A percentile compares a stretch with the other conserved stretches of the same genome.
Evolutionary conservation across 2,888 invertebrate genomes (phyloP).

Genomic region (Homarus gammarus): DNA sequence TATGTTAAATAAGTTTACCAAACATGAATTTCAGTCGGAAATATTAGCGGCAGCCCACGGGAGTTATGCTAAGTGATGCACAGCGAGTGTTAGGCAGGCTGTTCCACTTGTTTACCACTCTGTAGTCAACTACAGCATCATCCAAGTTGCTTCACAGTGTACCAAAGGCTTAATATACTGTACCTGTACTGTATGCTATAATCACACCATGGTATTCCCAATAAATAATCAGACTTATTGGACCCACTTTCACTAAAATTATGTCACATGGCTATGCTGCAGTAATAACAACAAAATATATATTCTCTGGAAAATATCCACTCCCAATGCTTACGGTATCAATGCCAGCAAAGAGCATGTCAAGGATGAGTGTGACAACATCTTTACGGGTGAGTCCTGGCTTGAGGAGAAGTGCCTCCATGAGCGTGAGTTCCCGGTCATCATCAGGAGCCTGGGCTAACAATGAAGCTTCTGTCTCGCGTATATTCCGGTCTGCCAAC

Average conservation of each 20-base stretch:
- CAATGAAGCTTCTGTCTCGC: conserved; percentile 78
- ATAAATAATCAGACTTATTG: too few relatives aligned
- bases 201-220: too few relatives aligned
- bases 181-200: too few relatives aligned
- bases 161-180: too few relatives aligned
- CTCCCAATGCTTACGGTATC: conserved; percentile 85
- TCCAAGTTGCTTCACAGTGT: too few relatives aligned
- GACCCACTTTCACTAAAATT: not conserved
- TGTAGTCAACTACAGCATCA: too few relatives aligned
- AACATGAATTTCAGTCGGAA: too few relatives aligned
- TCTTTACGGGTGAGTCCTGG: conserved; percentile 89
- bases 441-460: conserved; percentile 78
- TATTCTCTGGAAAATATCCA: not conserved
- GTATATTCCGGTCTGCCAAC: conserved; percentile 79
- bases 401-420: conserved; percentile 86
- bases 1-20: too few relatives aligned
- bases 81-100: too few relatives aligned
- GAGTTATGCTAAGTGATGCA: too few relatives aligned
- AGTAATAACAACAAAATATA: not conserved
- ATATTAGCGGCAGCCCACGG: too few relatives aligned
- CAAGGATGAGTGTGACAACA: conserved; percentile 90
- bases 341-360: conserved; percentile 91
- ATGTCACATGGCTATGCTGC: not conserved
- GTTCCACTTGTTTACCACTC: too few relatives aligned
- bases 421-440: conserved; percentile 84